phyloP scores from a whole-genome alignment of 2,113 vertebrate genomes.

The Crotalus horridus region DNA sequence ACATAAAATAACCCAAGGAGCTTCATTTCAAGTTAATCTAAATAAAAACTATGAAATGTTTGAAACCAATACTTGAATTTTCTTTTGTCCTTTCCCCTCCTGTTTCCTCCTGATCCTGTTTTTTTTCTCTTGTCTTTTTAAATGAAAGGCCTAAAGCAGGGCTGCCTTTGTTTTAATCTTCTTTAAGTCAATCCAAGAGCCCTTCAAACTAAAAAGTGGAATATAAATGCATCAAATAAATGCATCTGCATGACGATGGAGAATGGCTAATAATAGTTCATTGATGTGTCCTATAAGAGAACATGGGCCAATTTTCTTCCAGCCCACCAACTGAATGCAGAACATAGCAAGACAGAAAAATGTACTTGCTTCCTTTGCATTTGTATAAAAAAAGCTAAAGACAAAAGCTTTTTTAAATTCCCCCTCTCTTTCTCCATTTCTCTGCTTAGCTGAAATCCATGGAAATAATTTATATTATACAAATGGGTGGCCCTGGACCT shows the following conservation, averaged over 20 bases:
- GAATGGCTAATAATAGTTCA: background rate
- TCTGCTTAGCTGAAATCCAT: background rate
- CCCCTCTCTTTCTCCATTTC: background rate
- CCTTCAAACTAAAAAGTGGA: background rate
- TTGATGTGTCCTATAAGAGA: conserved; percentile 26
- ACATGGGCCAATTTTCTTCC: background rate
- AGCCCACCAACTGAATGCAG: background rate
- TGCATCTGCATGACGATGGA: background rate
- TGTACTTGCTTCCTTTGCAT: background rate
- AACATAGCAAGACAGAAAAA: background rate
- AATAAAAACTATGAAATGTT: background rate
- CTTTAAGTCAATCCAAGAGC: background rate
- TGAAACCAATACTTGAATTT: background rate
- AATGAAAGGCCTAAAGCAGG: background rate
- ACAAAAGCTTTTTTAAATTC: background rate
- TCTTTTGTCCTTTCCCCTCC: background rate
- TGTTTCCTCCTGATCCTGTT: background rate
- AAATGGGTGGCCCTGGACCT: background rate
- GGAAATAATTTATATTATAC: background rate
- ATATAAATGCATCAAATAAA: background rate
- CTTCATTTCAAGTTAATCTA: background rate
- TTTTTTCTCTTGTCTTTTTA: background rate
- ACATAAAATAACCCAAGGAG: conserved; percentile 35
- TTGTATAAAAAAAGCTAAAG: background rate
- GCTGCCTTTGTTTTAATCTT: background rate